A percentile compares a stretch with the other conserved stretches of the same genome.
These are phyloP conservation scores for Glaucidium brasilianum DNA, from an alignment of 2,113 vertebrate species.

Conservation along the genomic window DNA sequence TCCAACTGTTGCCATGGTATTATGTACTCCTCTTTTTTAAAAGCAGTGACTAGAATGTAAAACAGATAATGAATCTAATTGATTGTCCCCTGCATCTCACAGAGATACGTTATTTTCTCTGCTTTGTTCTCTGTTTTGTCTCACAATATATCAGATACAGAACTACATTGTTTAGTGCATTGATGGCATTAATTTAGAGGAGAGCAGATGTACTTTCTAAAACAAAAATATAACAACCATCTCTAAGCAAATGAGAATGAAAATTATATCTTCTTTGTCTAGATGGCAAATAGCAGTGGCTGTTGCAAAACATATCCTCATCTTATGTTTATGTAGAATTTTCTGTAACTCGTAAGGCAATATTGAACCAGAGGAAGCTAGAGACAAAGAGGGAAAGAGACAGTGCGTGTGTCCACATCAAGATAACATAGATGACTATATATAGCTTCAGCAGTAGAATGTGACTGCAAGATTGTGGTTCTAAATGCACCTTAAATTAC, in stretches of 20 bases:
- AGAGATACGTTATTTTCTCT: constrained; percentile 58
- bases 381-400: neutral
- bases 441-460: neutral
- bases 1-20: constrained; percentile 80
- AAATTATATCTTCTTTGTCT: constrained; percentile 25
- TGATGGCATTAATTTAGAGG: constrained; percentile 45
- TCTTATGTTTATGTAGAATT: constrained; percentile 7
- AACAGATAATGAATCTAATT: constrained; percentile 78
- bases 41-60: constrained; percentile 78
- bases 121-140: constrained; percentile 61
- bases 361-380: neutral
- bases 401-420: neutral
- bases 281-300: constrained; percentile 15
- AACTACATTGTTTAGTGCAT: constrained; percentile 36
- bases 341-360: neutral
- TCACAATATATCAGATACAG: constrained; percentile 45
- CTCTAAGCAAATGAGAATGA: constrained; percentile 49
- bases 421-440: neutral
- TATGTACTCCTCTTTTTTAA: constrained; percentile 67
- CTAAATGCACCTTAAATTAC: neutral
- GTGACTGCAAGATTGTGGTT: neutral
- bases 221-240: constrained; percentile 45
- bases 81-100: constrained; percentile 67
- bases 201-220: constrained; percentile 35
- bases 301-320: constrained; percentile 33